phyloP scores from a whole-genome alignment of 2,888 invertebrate genomes.

The Eilema griseolum region DNA sequence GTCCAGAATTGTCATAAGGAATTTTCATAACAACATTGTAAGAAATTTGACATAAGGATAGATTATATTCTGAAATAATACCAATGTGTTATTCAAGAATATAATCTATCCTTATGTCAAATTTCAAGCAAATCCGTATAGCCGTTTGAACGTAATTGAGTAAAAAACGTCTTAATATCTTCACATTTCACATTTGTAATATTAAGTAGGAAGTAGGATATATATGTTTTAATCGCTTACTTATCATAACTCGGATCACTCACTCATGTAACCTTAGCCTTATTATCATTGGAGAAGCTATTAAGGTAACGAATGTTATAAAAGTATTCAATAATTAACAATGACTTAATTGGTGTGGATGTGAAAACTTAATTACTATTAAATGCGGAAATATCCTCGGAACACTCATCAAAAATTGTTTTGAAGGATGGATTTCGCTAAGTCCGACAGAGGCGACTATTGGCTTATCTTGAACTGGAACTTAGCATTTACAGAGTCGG shows the following conservation, averaged over 20 bases:
- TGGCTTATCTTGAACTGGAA: neutral
- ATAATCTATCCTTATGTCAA: too few relatives aligned
- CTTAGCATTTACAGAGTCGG: neutral
- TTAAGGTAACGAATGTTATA: neutral
- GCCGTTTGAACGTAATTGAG: too few relatives aligned
- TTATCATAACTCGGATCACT: neutral
- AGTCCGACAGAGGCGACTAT: neutral
- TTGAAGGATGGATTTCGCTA: neutral
- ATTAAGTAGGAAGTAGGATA: too few relatives aligned
- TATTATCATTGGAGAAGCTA: neutral
- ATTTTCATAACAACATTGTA: too few relatives aligned
- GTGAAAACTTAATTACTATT: slow-evolving; percentile 1
- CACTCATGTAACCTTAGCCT: neutral
- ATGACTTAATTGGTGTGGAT: neutral
- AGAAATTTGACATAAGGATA: too few relatives aligned
- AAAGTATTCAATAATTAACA: neutral
- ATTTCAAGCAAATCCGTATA: too few relatives aligned
- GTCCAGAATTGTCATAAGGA: too few relatives aligned
- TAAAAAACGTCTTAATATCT: too few relatives aligned
- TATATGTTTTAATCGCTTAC: neutral
- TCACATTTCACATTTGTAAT: too few relatives aligned
- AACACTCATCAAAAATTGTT: neutral
- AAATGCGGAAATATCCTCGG: neutral
- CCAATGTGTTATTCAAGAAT: too few relatives aligned
- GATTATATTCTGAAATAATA: too few relatives aligned